Evolutionary conservation across 2,888 invertebrate species (phyloP), one percentile per base, ranked within the genome.

Genomic region (Spicauda simplicius): DNA sequence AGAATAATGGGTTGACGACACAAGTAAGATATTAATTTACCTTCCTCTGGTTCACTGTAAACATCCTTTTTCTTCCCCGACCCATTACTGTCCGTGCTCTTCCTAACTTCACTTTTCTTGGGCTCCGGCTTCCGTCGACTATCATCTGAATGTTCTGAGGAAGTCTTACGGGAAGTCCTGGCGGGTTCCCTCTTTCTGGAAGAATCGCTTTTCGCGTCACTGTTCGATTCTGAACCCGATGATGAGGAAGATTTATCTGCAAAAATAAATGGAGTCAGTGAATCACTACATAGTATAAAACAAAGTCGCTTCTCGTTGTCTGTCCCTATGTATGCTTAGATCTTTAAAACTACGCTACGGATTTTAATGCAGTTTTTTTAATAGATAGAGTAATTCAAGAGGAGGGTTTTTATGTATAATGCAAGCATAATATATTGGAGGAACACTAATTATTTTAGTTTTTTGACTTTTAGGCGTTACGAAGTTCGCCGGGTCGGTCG

Each of bases 21-120:
- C n/a, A n/a, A n/a, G 25, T 25, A 25, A 4, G 5, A 14, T 14
- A 14, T 20, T 16, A 45, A 25, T 2, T 50, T 79, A 95, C 96
- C 97, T 94, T 97, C 97, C 86, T 97, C 97, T 0, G 96, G 96
- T 79, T 97, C 97, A 62, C 96, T 96, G 71, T 94, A 94, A 8
- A 92, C 90, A 10, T 93, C 94, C n/a, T 93, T 91, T 64, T 94
- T 94, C 64, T 85, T 85, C 0, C 74, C 85, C 0, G 85, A 88
- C 0, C 82, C 86, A 0, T 83, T 76, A 70, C 87, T 87, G 57
- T 93, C 93, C 0, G 87, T 88, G 52, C 94, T 85, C 80, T 90
- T 80, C 78, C 94, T 81, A 61, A 80, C 74, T 41, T 90, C 90
- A 37, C 88, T 73, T 67, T 83, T 87, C 61, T 93, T 88, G 52